These are phyloP conservation scores for Tridacna crocea DNA, from an alignment of 2,888 invertebrate species.

Conservation along the genomic window DNA sequence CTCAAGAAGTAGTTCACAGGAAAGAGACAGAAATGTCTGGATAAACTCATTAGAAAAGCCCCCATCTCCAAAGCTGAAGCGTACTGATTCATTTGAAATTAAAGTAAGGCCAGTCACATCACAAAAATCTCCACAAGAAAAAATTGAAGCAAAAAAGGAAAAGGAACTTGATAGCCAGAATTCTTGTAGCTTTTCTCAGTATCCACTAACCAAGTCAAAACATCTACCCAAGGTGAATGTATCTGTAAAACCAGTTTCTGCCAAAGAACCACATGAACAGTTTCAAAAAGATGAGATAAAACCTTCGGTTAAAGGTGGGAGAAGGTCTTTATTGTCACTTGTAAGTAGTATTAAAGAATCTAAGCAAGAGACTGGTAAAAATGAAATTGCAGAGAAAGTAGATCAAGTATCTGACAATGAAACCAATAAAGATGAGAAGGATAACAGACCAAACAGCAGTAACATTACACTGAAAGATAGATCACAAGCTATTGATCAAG, in stretches of 20 bases:
- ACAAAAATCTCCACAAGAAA: slow-evolving; percentile 41
- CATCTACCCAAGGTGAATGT: slow-evolving; percentile 43
- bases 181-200: slow-evolving; percentile 34
- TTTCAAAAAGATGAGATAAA: neutral
- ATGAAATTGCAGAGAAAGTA: too few relatives aligned
- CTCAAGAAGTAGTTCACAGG: slow-evolving; percentile 23
- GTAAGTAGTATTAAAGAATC: slow-evolving; percentile 23
- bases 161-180: slow-evolving; percentile 37
- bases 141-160: slow-evolving; percentile 34
- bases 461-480: neutral
- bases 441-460: too few relatives aligned
- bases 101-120: slow-evolving; percentile 53
- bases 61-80: slow-evolving; percentile 48
- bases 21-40: slow-evolving; percentile 59
- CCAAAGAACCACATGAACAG: slow-evolving; percentile 14
- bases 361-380: neutral
- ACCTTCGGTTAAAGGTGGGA: slow-evolving; percentile 15
- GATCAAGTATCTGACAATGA: too few relatives aligned
- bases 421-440: too few relatives aligned
- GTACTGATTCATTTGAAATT: slow-evolving; percentile 58
- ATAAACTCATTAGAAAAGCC: slow-evolving; percentile 34
- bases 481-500: neutral
- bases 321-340: slow-evolving; percentile 41
- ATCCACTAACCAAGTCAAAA: slow-evolving; percentile 47
- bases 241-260: slow-evolving; percentile 47